Evolutionary conservation across 1,140 invertebrate genomes (phyloP).

Genomic region (Cydia strobilella): DNA sequence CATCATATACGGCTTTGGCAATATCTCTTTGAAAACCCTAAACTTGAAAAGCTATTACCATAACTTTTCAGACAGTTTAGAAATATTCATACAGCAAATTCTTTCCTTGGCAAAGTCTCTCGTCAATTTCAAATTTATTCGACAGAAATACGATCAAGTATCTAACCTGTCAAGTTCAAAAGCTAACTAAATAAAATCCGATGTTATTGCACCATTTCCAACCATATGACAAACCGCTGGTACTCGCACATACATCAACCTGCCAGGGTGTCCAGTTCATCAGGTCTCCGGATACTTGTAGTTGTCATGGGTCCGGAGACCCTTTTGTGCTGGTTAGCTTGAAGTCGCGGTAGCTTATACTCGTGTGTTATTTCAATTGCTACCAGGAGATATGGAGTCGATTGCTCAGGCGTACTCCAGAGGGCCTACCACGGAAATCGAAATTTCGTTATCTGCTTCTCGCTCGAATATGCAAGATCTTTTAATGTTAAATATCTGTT

Average conservation of each 20-base stretch:
- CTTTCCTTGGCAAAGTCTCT: not conserved
- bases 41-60: no score
- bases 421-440: no score
- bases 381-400: no score
- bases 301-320: not conserved
- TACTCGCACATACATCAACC: not conserved
- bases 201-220: not conserved
- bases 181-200: constrained; percentile 1
- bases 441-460: no score
- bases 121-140: not conserved
- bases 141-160: not conserved
- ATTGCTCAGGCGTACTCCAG: no score
- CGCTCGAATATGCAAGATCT: no score
- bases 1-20: no score
- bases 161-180: not conserved
- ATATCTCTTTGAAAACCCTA: no score
- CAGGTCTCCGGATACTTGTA: not conserved
- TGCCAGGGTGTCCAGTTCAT: not conserved
- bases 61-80: not conserved
- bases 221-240: not conserved
- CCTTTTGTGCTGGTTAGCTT: not conserved
- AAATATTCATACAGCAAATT: not conserved
- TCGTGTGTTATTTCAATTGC: no score
- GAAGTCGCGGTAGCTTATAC: no score
- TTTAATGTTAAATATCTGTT: no score